A percentile compares a stretch with the other conserved stretches of the same genome.
Conservation (phyloP, 2,113 vertebrate species). For the Merops nubicus region DNA sequence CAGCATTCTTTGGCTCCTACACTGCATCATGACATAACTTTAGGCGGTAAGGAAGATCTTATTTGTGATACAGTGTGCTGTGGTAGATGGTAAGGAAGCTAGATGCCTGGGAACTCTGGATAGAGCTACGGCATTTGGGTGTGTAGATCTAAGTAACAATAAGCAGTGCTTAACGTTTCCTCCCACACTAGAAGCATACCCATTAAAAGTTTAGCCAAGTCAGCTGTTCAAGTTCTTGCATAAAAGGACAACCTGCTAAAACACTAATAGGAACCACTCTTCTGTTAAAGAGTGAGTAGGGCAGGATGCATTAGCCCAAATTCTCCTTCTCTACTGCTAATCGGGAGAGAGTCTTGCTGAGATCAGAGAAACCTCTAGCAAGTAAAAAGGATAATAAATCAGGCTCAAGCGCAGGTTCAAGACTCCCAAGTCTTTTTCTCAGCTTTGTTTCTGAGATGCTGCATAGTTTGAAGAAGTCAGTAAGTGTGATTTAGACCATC, state of each 20-base stretch:
- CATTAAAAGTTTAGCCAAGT: constrained; percentile 62
- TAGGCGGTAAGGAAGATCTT: constrained; percentile 10
- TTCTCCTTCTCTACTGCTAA: background rate
- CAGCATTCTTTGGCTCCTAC: constrained; percentile 10
- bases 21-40: constrained; percentile 32
- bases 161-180: constrained; percentile 53
- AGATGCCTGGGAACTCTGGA: constrained; percentile 43
- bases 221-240: constrained; percentile 44
- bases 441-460: background rate
- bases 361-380: constrained; percentile 8
- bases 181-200: constrained; percentile 1
- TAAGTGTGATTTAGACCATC: background rate
- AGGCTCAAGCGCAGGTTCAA: background rate
- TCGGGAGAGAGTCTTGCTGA: background rate
- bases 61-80: constrained; percentile 5
- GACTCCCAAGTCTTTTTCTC: background rate
- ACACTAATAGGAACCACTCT: constrained; percentile 7
- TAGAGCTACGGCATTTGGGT: constrained; percentile 32
- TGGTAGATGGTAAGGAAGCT: background rate
- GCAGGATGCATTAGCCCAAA: background rate
- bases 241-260: constrained; percentile 30
- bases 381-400: constrained; percentile 17
- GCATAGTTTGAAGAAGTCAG: background rate
- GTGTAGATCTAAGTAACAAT: constrained; percentile 48
- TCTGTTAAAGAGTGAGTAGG: background rate